These are phyloP conservation scores for Orestias chungarensis DNA, from an alignment of 2,797 vertebrate genomes.

Conservation along the genomic window DNA sequence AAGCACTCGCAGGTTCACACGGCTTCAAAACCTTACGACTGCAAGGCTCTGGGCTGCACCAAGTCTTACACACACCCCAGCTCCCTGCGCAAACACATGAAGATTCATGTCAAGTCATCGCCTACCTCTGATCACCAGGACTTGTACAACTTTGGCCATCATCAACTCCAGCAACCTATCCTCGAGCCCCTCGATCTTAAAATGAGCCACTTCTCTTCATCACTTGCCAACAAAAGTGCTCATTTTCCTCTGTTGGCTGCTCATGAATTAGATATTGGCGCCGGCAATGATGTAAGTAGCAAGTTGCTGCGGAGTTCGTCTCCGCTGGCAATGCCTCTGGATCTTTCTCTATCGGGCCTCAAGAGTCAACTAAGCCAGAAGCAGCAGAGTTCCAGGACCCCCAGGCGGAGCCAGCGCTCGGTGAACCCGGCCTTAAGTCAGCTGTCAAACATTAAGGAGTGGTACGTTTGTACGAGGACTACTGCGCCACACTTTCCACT, in stretches of 20 bases:
- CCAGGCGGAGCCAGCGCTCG: constrained; percentile 65
- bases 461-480: constrained; percentile 91
- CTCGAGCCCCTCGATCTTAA: constrained; percentile 76
- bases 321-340: constrained; percentile 69
- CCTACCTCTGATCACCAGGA: constrained; percentile 83
- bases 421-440: constrained; percentile 88
- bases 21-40: constrained; percentile 97
- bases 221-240: constrained; percentile 38
- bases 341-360: constrained; percentile 74
- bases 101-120: constrained; percentile 94
- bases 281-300: constrained; percentile 45
- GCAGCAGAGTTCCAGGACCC: constrained; percentile 60
- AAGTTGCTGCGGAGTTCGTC: constrained; percentile 72
- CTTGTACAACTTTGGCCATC: constrained; percentile 76
- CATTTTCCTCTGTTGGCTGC: constrained; percentile 58
- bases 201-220: constrained; percentile 65
- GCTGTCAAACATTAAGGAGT: constrained; percentile 97
- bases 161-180: constrained; percentile 60
- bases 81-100: constrained; percentile 97
- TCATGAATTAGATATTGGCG: constrained; percentile 43
- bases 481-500: constrained; percentile 67
- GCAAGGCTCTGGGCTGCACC: constrained; percentile 94
- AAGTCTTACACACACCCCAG: constrained; percentile 97
- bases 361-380: constrained; percentile 68
- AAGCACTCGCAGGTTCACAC: constrained; percentile 98